Base-by-base conservation (phyloP, 2,888 invertebrate genomes). In the Drosophila phalerata region DNA sequence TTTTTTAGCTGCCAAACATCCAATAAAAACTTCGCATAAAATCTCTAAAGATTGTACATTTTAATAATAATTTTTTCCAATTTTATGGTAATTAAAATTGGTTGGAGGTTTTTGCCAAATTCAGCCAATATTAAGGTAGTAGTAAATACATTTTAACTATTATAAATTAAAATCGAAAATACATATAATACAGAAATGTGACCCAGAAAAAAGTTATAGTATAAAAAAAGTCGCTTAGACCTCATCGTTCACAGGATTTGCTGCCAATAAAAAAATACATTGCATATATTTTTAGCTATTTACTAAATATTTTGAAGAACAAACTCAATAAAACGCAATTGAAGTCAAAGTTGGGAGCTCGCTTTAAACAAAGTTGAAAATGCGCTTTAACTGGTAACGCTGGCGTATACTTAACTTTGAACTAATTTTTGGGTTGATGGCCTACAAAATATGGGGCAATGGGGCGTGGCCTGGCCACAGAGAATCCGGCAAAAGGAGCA, bases 391-490 rank as follows among this genome's bases (percentile, higher is more conserved):
- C 58, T 63, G 68, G 15, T 19, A 55, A 45, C 48, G 38, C 43
- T 55, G 57, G 45, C 57, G 78, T 73, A 67, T 62, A 73, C 73
- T 77, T 67, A 67, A 74, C 55, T 57, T 73, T 1, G 1, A 58
- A 45, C 38, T 30, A 47, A 42, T 56, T 42, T 49, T 55, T 38
- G 30, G 30, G 56, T 69, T 49, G 40, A 34, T 30, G 43, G 5
- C 43, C 22, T 17, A n/a, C 19, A 45, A 48, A 73, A 75, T 75
- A 64, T 76, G 69, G 69, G 75, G 45, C 79, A 78, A 69, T 78
- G 57, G 64, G 76, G 79, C 69, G 74, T 78, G 74, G 79, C 79
- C 69, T 69, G 69, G 73, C 73, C 75, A 68, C 52, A 48, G 62
- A 53, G 8, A 28, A 40, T 34, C 30, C 13, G 38, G 38, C 37